Conservation (phyloP, 1,140 invertebrate genomes). For the Bombus waltoni region DNA sequence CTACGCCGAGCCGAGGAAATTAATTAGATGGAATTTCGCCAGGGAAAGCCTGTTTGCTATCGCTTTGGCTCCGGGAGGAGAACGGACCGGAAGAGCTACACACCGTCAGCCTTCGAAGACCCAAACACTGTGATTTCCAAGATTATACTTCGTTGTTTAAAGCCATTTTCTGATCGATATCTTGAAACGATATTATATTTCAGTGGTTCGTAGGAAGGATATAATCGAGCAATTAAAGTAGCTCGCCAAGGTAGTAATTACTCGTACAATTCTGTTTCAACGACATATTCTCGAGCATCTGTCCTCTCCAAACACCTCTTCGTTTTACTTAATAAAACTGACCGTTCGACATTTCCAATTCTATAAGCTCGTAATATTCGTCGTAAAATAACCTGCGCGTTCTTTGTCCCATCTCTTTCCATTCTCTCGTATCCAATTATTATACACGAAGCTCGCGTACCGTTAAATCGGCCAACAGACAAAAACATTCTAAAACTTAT, state of each 20-base stretch:
- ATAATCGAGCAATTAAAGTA: too few relatives aligned
- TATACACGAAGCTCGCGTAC: too few relatives aligned
- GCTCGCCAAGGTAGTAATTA: background rate
- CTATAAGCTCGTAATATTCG: background rate
- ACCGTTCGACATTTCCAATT: background rate
- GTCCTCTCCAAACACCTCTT: background rate
- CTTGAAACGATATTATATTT: background rate
- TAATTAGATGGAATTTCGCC: slow-evolving; percentile 74
- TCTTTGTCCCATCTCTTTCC: background rate
- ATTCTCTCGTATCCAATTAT: background rate
- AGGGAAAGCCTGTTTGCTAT: slow-evolving; percentile 38
- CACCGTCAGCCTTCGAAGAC: background rate
- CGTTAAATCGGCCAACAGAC: background rate
- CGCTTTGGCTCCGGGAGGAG: background rate
- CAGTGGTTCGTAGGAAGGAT: background rate
- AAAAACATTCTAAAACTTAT: background rate
- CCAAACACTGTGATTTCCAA: background rate
- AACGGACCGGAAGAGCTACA: background rate
- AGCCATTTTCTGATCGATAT: background rate
- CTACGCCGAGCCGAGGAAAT: slow-evolving; percentile 70
- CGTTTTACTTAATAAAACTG: too few relatives aligned
- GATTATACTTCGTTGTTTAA: background rate
- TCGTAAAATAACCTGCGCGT: background rate
- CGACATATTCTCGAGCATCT: background rate
- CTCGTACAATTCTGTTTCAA: background rate